phyloP scores from a whole-genome alignment of 2,888 invertebrate species.

The Erannis defoliaria region DNA sequence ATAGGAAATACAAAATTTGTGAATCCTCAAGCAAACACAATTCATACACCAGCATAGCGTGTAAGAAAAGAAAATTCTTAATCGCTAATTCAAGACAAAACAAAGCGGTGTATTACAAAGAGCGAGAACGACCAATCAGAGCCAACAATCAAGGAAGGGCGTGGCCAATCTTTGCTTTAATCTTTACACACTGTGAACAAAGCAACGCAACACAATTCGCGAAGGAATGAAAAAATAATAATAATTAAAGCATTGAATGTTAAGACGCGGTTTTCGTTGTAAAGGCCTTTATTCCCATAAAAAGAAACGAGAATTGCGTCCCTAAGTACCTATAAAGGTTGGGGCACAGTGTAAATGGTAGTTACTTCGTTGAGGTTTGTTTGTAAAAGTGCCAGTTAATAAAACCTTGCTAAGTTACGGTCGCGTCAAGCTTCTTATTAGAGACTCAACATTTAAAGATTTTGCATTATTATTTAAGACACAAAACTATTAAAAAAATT shows the following conservation, averaged over 20 bases:
- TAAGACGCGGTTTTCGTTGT: conserved; percentile 44
- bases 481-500: too few species aligned
- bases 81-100: conserved; percentile 74
- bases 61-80: conserved; percentile 47
- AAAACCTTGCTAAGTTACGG: conserved; percentile 32
- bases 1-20: conserved; percentile 7
- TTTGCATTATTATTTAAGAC: conserved; percentile 8
- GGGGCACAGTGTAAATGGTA: background rate
- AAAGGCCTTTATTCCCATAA: conserved; percentile 50
- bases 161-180: conserved; percentile 72
- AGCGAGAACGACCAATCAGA: conserved; percentile 72
- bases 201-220: conserved; percentile 72
- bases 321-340: conserved; percentile 34
- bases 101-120: conserved; percentile 76
- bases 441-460: conserved; percentile 9
- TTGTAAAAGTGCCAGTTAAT: conserved; percentile 39
- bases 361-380: conserved; percentile 24
- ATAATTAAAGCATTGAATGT: conserved; percentile 73
- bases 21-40: conserved; percentile 12
- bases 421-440: conserved; percentile 22
- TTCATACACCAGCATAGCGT: conserved; percentile 28
- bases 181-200: conserved; percentile 70
- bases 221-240: conserved; percentile 67
- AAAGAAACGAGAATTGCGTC: conserved; percentile 49
- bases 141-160: conserved; percentile 68